A percentile compares a stretch with the other conserved stretches of the same genome.
Conservation (phyloP, 1,140 invertebrate species). For the Limonius californicus region DNA sequence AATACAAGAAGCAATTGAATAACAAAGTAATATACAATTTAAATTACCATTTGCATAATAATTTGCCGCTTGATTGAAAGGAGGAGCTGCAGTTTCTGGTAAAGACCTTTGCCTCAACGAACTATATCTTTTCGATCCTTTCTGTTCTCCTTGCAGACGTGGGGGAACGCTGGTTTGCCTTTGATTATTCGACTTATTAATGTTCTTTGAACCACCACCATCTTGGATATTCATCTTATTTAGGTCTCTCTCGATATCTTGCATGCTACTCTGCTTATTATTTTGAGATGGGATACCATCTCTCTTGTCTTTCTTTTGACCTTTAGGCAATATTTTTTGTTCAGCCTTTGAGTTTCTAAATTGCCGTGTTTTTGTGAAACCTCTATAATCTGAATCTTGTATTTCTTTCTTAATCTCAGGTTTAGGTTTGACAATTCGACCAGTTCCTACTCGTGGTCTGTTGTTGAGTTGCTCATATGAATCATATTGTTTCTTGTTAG, state of each 20-base stretch:
- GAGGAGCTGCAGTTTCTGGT: constrained; percentile 41
- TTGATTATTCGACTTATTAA: constrained; percentile 38
- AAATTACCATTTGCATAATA: constrained; percentile 41
- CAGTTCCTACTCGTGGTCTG: constrained; percentile 35
- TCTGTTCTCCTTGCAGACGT: constrained; percentile 50
- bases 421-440: constrained; percentile 38
- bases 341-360: constrained; percentile 30
- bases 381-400: constrained; percentile 41
- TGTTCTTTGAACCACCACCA: constrained; percentile 31
- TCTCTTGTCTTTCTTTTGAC: constrained; percentile 42
- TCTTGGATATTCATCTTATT: constrained; percentile 50
- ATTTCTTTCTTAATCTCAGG: constrained; percentile 40
- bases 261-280: constrained; percentile 41
- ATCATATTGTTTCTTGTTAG: no score
- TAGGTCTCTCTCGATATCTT: constrained; percentile 51
- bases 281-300: constrained; percentile 29
- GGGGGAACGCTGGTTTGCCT: constrained; percentile 50
- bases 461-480: constrained; percentile 2
- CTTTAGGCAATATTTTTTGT: constrained; percentile 31
- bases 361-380: constrained; percentile 42
- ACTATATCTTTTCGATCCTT: constrained; percentile 53
- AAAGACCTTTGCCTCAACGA: constrained; percentile 52
- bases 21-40: not conserved
- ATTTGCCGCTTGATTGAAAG: constrained; percentile 26
- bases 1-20: not conserved